These are phyloP conservation scores for Drosophila pseudotakahashii DNA, from an alignment of 2,888 invertebrate genomes.

Conservation along the genomic window DNA sequence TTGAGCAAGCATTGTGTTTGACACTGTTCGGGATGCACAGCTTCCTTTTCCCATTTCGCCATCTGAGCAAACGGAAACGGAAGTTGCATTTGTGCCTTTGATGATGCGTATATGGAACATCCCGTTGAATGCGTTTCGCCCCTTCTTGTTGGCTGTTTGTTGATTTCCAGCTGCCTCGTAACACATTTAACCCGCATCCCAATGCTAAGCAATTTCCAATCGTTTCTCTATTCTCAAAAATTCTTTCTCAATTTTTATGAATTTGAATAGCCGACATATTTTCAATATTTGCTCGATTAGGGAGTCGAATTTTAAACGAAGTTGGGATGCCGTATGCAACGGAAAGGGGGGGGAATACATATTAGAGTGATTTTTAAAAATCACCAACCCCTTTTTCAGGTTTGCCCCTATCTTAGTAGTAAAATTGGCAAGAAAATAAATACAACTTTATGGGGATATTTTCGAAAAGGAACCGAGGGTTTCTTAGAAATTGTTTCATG, in stretches of 20 bases:
- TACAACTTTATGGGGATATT: too few relatives aligned
- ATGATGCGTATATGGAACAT: conserved; percentile 57
- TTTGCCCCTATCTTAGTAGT: too few relatives aligned
- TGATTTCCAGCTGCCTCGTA: conserved; percentile 38
- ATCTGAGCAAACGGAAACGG: conserved; percentile 58
- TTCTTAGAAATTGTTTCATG: too few relatives aligned
- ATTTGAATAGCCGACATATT: conserved; percentile 46
- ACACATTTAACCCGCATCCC: conserved; percentile 45
- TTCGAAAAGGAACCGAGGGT: too few relatives aligned
- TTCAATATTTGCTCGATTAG: conserved; percentile 22
- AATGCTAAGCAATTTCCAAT: conserved; percentile 56
- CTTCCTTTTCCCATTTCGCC: neutral
- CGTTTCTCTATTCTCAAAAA: conserved; percentile 12
- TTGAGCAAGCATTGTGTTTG: conserved; percentile 77
- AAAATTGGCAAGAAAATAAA: too few relatives aligned
- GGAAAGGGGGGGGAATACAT: neutral
- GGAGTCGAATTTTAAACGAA: neutral
- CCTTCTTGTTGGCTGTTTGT: conserved; percentile 33
- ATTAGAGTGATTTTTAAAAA: too few relatives aligned
- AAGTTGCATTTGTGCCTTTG: conserved; percentile 73
- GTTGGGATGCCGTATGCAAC: neutral
- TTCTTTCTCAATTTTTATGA: conserved; percentile 48
- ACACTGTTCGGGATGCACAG: conserved; percentile 52
- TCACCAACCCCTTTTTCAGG: too few relatives aligned
- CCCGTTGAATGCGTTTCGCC: conserved; percentile 40